Base-by-base conservation (phyloP, 2,113 vertebrate genomes). In the Cyrtonyx montezumae region DNA sequence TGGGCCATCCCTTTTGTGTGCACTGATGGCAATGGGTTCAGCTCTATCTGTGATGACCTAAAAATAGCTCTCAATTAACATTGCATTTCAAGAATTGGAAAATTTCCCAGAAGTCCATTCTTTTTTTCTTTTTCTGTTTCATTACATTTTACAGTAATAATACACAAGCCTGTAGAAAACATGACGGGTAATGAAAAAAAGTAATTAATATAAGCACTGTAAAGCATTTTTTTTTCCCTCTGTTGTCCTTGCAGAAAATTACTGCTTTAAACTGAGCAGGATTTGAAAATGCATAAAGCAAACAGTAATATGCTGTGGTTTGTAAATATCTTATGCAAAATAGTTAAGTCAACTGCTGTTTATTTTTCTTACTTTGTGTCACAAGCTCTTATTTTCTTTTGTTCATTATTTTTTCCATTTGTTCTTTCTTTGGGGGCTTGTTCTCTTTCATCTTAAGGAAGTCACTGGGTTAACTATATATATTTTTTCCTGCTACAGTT, bases 41-140 rank as follows among this genome's bases (percentile, higher is more conserved):
- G 91, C 89, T 96, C 97, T 98, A 86, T 97, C 97, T 96, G 92
- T 92, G 91, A 88, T 94, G 95, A 91, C 97, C 97, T 98, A 98
- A 98, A 98, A 98, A 98, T 98, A 98, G 97, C 97, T 97, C 97
- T 97, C 98, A 98, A 98, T 98, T 98, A 98, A 98, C 98, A 98
- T 97, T 97, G 98, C 98, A 97, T 98, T 98, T 98, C 97, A 98
- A 98, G 97, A 98, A 98, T 98, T 98, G 98, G 98, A 98, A 98
- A 98, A 97, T 98, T 98, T 98, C 98, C 98, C 98, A 98, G 98
- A 98, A 98, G 97, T 97, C 98, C 97, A 98, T 98, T 98, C 98
- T 98, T 98, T 98, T 94, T 95, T 95, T 94, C 96, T 96, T 98
- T 97, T 98, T 97, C 97, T 98, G 96, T 98, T 98, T 98, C 98